These are phyloP conservation scores for Apostichopus californicus DNA, from an alignment of 35 echinoderm and acorn worm species.

Conservation along the genomic window DNA sequence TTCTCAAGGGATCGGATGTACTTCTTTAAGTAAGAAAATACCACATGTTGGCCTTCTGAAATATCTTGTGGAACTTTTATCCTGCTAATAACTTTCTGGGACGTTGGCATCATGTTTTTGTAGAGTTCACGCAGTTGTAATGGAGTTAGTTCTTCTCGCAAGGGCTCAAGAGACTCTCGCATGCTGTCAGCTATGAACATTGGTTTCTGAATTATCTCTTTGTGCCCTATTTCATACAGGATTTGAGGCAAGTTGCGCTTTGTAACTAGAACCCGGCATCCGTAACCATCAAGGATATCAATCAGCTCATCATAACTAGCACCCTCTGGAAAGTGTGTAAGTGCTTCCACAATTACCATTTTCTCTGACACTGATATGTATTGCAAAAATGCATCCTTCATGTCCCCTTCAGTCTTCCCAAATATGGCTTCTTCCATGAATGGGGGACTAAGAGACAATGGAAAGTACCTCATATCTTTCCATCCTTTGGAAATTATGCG, in stretches of 20 bases:
- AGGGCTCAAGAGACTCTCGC: neutral
- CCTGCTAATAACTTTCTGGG: neutral
- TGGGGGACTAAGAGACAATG: neutral
- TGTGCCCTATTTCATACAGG: conserved; percentile 32
- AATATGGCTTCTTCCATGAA: neutral
- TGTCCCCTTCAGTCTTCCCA: neutral
- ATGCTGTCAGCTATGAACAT: conserved; percentile 42
- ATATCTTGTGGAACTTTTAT: neutral
- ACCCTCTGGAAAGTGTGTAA: neutral
- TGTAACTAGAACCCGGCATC: neutral
- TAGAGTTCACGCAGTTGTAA: neutral
- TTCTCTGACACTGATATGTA: neutral
- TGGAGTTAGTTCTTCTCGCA: neutral
- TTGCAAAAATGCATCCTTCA: conserved; percentile 10
- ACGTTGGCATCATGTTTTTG: neutral
- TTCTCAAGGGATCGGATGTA: conserved; percentile 12
- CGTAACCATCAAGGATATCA: conserved; percentile 24
- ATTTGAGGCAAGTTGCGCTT: neutral
- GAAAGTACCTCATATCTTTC: neutral
- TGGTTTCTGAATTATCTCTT: conserved; percentile 56
- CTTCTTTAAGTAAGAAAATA: conserved; percentile 1
- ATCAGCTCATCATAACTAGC: neutral
- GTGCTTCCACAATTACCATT: neutral
- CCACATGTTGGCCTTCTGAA: neutral
- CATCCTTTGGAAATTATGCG: neutral